phyloP scores from a whole-genome alignment of 2,888 invertebrate genomes.

The Drosophila emarginata region DNA sequence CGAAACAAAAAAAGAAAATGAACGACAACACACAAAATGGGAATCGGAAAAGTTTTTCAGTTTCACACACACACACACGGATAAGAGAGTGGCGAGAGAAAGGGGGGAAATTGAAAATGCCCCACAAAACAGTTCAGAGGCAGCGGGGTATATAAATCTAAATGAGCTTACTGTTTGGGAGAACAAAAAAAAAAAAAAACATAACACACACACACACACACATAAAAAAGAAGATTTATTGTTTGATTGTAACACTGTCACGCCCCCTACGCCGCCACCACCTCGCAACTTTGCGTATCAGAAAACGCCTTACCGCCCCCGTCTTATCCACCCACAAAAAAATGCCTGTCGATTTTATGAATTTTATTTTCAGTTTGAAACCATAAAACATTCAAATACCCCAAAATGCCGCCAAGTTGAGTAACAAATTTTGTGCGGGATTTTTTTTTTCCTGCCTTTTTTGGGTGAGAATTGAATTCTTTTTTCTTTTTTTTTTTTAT shows the following conservation, averaged over 20 bases:
- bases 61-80: slow-evolving; percentile 17
- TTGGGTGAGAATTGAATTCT: slow-evolving; percentile 55
- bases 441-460: slow-evolving; percentile 10
- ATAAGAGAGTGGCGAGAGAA: neutral
- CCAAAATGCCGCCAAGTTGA: slow-evolving; percentile 20
- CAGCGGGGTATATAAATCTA: slow-evolving; percentile 65
- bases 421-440: slow-evolving; percentile 64
- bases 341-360: slow-evolving; percentile 68
- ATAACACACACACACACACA: slow-evolving; percentile 2
- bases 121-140: slow-evolving; percentile 46
- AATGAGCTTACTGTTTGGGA: slow-evolving; percentile 71
- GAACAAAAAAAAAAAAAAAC: slow-evolving; percentile 18
- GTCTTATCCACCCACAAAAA: slow-evolving; percentile 13
- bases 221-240: slow-evolving; percentile 60
- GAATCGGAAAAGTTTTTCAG: slow-evolving; percentile 51
- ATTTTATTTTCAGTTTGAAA: slow-evolving; percentile 68
- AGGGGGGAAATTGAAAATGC: slow-evolving; percentile 54
- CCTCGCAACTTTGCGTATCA: neutral
- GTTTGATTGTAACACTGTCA: slow-evolving; percentile 64
- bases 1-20: slow-evolving; percentile 3
- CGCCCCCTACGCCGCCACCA: neutral
- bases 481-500: slow-evolving; percentile 38
- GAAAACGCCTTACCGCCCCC: neutral
- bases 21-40: slow-evolving; percentile 28
- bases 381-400: slow-evolving; percentile 73